Evolutionary conservation across 2,888 invertebrate species (phyloP).

Genomic region (Campopleginae sp.): DNA sequence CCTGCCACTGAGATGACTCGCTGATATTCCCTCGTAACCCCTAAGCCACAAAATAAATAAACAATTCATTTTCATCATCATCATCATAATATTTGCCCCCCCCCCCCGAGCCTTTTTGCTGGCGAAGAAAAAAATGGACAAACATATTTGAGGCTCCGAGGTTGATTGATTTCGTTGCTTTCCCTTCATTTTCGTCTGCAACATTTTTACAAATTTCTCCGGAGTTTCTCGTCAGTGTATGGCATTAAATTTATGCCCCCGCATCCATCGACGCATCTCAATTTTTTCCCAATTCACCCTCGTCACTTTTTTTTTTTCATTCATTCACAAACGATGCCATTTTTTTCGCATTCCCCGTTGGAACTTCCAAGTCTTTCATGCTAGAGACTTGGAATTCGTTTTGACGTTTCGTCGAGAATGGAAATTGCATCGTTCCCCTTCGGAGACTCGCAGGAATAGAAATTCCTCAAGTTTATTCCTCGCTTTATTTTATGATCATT

Average conservation of each 20-base stretch:
- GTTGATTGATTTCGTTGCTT: slow-evolving; percentile 27
- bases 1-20: slow-evolving; percentile 13
- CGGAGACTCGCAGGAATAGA: background rate
- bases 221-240: background rate
- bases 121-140: background rate
- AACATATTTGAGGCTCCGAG: background rate
- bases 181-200: slow-evolving; percentile 5
- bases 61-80: slow-evolving; percentile 31
- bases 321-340: background rate
- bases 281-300: background rate
- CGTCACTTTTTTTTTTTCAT: background rate
- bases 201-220: background rate
- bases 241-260: background rate
- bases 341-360: background rate
- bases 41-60: slow-evolving; percentile 13
- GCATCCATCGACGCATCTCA: background rate
- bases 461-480: background rate
- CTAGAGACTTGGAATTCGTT: background rate
- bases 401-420: background rate
- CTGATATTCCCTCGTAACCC: slow-evolving; percentile 19
- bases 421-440: background rate
- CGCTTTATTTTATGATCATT: background rate
- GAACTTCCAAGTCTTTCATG: background rate
- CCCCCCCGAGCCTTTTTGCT: background rate
- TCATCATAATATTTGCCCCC: slow-evolving; percentile 14